A percentile compares a stretch with the other conserved stretches of the same genome.
These are phyloP conservation scores for Pachliopta kotzebuea DNA, from an alignment of 2,888 invertebrate species.

Conservation along the genomic window DNA sequence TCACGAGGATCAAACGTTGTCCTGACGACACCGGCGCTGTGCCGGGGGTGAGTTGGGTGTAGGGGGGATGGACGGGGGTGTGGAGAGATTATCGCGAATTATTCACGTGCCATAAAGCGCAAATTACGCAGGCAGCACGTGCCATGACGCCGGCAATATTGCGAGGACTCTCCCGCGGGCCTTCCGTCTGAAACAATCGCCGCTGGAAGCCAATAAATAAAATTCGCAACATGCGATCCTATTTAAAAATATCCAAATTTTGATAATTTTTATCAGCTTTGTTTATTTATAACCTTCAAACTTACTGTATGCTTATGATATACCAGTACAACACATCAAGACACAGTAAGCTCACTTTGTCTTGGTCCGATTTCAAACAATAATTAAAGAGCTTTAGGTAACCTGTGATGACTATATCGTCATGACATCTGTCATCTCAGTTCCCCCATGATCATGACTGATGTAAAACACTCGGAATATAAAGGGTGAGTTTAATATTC, in stretches of 20 bases:
- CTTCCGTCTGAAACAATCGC: conserved; percentile 55
- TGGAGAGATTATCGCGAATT: conserved; percentile 66
- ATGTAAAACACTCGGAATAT: too few relatives aligned
- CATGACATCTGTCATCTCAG: too few relatives aligned
- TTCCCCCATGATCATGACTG: too few relatives aligned
- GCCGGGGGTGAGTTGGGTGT: not conserved
- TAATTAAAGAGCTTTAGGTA: too few relatives aligned
- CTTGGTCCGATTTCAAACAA: too few relatives aligned
- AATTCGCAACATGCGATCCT: conserved; percentile 11
- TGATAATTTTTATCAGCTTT: too few relatives aligned
- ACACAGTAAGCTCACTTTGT: too few relatives aligned
- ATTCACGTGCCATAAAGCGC: conserved; percentile 76
- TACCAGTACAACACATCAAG: too few relatives aligned
- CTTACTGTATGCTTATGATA: too few relatives aligned
- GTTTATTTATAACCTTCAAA: too few relatives aligned
- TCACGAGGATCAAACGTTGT: conserved; percentile 70
- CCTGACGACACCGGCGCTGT: conserved; percentile 49
- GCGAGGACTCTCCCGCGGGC: conserved; percentile 47
- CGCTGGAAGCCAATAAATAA: conserved; percentile 42
- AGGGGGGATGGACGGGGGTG: conserved; percentile 31
- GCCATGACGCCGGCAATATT: conserved; percentile 61
- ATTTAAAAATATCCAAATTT: not conserved
- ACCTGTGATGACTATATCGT: too few relatives aligned
- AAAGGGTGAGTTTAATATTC: too few relatives aligned
- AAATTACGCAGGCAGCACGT: conserved; percentile 71